Evolutionary conservation across 2,113 vertebrate genomes (phyloP).

Genomic region (Tetrax tetrax): DNA sequence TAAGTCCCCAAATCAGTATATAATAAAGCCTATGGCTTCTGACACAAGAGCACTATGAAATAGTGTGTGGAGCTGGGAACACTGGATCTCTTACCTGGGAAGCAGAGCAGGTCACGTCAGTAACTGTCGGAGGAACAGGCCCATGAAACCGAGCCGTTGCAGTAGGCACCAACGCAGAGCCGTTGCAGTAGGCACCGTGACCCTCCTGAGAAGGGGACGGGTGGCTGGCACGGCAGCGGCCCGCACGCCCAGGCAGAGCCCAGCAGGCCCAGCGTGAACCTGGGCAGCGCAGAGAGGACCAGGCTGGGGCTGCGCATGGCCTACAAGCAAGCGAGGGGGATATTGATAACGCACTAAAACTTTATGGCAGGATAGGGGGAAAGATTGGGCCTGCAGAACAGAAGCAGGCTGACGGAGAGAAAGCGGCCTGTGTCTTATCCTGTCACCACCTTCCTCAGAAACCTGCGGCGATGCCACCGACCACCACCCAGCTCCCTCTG

Average conservation of each 20-base stretch:
- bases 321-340: no score
- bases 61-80: not conserved
- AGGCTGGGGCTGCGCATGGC: not conserved
- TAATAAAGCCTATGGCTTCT: not conserved
- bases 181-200: fast-evolving
- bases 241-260: no score
- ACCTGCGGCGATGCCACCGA: not conserved
- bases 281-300: fast-evolving
- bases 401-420: not conserved
- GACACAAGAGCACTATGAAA: not conserved
- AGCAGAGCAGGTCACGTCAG: fast-evolving
- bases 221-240: no score
- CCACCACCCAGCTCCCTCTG: fast-evolving
- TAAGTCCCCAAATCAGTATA: fast-evolving
- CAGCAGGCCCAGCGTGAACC: not conserved
- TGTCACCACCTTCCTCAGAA: not conserved
- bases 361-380: fast-evolving
- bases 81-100: not conserved
- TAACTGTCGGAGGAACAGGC: not conserved
- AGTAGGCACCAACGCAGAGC: no score
- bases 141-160: fast-evolving
- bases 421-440: fast-evolving
- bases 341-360: fast-evolving
- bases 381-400: not conserved
- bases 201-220: not conserved